A percentile compares a stretch with the other conserved stretches of the same genome.
phyloP scores from a whole-genome alignment of 2,797 vertebrate genomes.

The Sebastolobus altivelis region DNA sequence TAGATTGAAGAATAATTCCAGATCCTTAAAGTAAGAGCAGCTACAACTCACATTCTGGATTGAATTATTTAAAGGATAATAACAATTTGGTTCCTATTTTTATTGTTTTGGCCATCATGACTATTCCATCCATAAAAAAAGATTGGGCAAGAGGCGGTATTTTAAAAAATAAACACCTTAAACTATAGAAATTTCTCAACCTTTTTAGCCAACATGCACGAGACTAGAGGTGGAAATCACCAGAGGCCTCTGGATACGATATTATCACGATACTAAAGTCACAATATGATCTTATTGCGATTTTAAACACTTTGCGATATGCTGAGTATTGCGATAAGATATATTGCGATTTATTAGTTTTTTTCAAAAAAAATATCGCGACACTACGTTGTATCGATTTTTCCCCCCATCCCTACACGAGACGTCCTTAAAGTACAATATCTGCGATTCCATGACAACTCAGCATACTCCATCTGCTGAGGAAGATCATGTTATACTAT shows the following conservation, averaged over 20 bases:
- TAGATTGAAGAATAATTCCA: neutral
- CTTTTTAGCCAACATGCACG: neutral
- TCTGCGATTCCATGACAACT: neutral
- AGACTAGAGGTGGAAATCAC: too few species aligned
- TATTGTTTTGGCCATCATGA: neutral
- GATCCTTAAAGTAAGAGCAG: neutral
- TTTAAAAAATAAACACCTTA: neutral
- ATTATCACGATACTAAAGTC: too few species aligned
- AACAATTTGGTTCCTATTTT: neutral
- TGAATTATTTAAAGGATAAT: constrained; percentile 7
- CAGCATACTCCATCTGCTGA: neutral
- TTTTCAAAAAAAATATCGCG: too few species aligned
- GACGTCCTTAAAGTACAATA: neutral
- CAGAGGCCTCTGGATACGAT: too few species aligned
- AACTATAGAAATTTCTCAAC: neutral
- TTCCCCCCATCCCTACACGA: too few species aligned
- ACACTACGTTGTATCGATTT: too few species aligned
- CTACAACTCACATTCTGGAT: neutral
- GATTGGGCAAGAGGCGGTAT: neutral
- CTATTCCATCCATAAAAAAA: neutral
- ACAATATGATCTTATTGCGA: too few species aligned
- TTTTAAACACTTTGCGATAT: too few species aligned
- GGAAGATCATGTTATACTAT: neutral
- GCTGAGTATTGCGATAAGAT: too few species aligned
- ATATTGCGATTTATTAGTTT: too few species aligned